A percentile compares a stretch with the other conserved stretches of the same genome.
These are phyloP conservation scores for Zeuzera pyrina DNA, from an alignment of 2,888 invertebrate genomes.

Conservation along the genomic window DNA sequence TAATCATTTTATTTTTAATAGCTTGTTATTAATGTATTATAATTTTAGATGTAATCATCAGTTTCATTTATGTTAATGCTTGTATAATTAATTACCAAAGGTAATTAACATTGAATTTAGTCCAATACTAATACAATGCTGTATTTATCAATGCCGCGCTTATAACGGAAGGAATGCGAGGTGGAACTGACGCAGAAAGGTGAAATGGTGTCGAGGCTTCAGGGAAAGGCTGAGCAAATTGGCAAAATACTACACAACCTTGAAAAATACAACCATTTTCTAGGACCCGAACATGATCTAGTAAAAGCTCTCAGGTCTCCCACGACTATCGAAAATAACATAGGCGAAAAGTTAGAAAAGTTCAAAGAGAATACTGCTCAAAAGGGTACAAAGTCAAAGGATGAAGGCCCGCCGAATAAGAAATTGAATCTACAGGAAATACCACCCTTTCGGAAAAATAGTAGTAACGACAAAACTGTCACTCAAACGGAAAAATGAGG, in stretches of 20 bases:
- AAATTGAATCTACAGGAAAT: constrained; percentile 68
- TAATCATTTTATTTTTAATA: no score
- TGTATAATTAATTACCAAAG: no score
- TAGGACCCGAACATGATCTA: constrained; percentile 74
- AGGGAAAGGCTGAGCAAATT: constrained; percentile 95
- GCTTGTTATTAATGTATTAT: no score
- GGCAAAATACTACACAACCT: constrained; percentile 93
- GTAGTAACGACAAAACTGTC: constrained; percentile 35
- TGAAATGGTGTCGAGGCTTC: constrained; percentile 94
- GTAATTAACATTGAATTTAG: no score
- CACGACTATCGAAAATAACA: constrained; percentile 47
- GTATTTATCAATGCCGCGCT: constrained; percentile 63
- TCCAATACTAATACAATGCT: constrained; percentile 54
- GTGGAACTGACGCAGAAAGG: constrained; percentile 96
- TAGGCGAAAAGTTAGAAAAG: constrained; percentile 52
- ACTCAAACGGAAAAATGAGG: constrained; percentile 26
- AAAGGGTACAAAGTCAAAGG: constrained; percentile 61
- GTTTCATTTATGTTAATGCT: background rate
- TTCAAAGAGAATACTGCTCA: constrained; percentile 52
- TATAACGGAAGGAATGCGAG: constrained; percentile 88
- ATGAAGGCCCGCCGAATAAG: constrained; percentile 73
- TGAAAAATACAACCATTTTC: constrained; percentile 86
- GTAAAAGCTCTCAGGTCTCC: constrained; percentile 66
- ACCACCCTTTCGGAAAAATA: constrained; percentile 61
- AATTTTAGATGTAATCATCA: constrained; percentile 8